A percentile compares a stretch with the other conserved stretches of the same genome.
Evolutionary conservation across 2,888 invertebrate species (phyloP).

Genomic region (Crepidodera aurea): DNA sequence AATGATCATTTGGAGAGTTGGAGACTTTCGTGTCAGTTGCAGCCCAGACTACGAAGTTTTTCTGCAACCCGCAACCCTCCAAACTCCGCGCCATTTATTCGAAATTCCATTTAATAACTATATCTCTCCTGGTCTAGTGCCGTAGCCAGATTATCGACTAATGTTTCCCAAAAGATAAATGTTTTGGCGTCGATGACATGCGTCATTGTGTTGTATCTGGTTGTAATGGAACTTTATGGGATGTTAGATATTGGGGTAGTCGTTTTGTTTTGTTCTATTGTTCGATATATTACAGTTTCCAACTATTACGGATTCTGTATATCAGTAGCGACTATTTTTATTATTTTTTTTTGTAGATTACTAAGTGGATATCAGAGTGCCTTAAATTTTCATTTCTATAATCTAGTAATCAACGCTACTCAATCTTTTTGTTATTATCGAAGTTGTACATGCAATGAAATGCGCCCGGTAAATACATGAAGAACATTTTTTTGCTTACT

Average conservation of each 20-base stretch:
- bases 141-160: slow-evolving; percentile 26
- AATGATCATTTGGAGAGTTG: slow-evolving; percentile 28
- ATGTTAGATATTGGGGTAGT: slow-evolving; percentile 14
- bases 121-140: slow-evolving; percentile 26
- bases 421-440: no score
- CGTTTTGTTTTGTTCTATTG: slow-evolving; percentile 20
- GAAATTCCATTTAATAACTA: slow-evolving; percentile 31
- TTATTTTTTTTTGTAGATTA: no score
- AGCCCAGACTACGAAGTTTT: slow-evolving; percentile 18
- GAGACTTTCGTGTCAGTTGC: slow-evolving; percentile 31
- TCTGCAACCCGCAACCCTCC: neutral
- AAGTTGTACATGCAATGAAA: no score
- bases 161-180: slow-evolving; percentile 30
- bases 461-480: no score
- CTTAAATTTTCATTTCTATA: no score
- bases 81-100: slow-evolving; percentile 23
- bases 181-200: slow-evolving; percentile 24
- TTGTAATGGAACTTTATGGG: slow-evolving; percentile 22
- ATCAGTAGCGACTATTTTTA: neutral
- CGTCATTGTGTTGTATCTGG: slow-evolving; percentile 23
- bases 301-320: neutral
- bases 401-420: no score
- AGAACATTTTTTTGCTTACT: no score
- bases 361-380: no score
- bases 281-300: slow-evolving; percentile 2